These are phyloP conservation scores for Drosophila paramelanica DNA, from an alignment of 2,888 invertebrate genomes.

Conservation along the genomic window DNA sequence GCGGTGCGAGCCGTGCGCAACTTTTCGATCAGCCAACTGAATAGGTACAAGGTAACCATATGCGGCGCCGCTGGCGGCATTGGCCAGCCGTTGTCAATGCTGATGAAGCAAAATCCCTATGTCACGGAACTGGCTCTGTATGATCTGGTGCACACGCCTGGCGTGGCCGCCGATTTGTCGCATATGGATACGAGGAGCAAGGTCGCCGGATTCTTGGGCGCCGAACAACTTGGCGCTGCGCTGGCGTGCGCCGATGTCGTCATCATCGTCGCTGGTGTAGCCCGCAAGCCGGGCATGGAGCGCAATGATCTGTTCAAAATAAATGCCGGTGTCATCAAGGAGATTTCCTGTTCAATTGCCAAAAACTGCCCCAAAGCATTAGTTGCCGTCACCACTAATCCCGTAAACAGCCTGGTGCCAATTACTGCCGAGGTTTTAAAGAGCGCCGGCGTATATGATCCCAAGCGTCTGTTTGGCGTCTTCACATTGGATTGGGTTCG, in stretches of 20 bases:
- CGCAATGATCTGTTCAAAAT: conserved; percentile 99
- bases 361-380: conserved; percentile 96
- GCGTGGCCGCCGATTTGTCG: conserved; percentile 98
- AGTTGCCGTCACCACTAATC: conserved; percentile 98
- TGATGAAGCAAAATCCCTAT: conserved; percentile 95
- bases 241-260: conserved; percentile 93
- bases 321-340: conserved; percentile 98
- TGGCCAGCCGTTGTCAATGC: conserved; percentile 97
- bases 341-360: conserved; percentile 92
- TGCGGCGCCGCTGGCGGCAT: conserved; percentile 99
- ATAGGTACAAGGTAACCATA: conserved; percentile 96
- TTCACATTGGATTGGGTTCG: conserved; percentile 98
- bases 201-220: conserved; percentile 90
- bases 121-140: conserved; percentile 94
- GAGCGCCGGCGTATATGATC: conserved; percentile 95
- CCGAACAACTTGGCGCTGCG: conserved; percentile 91
- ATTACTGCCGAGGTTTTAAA: conserved; percentile 98
- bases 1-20: conserved; percentile 87
- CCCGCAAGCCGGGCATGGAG: conserved; percentile 99
- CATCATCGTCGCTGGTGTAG: conserved; percentile 99
- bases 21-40: conserved; percentile 87
- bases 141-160: conserved; percentile 97
- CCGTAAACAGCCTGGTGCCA: conserved; percentile 99
- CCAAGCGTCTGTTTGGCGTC: conserved; percentile 96
- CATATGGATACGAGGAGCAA: conserved; percentile 96